Evolutionary conservation across 2,797 vertebrate species (phyloP), one percentile per base, ranked within the genome.

Genomic region (Neostethus bicornis): DNA sequence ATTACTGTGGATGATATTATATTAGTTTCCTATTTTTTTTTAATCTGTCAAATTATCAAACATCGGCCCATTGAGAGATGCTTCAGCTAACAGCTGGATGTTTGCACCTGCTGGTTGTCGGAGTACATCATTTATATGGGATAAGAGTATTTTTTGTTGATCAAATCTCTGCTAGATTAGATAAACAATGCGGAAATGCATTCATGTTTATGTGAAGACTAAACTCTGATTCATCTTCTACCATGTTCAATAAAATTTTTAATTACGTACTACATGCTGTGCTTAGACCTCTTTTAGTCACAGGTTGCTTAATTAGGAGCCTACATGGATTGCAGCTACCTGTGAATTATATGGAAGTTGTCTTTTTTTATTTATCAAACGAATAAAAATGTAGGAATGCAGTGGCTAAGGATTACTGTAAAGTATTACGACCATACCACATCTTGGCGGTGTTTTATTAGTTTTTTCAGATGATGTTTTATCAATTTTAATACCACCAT

Each of bases 11-110:
- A 57, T 66, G 29, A 66, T 68, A 60, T 51, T 67, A 75, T 63
- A 69, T 39, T 35, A 51, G 24, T 43, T 39, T 61, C n/a, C n/a
- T 64, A 71, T 63, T 66, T 47, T 70, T 81, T 66, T 51, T 80
- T 84, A 73, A 71, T 85, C 75, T 64, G 66, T 74, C 74, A 77
- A 70, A 76, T 79, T 53, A 74, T 55, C 25, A 13, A 63, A 46
- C 48, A 41, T 62, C 51, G 41, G 35, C 75, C 67, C 77, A 65
- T 23, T 9, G 52, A 70, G 70, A 69, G 60, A 53, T 12, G 23
- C 29, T 61, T 28, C 54, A 55, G 70, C 42, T 67, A 86, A 86
- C 75, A 84, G 80, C 79, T 89, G 77, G 68, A 79, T 81, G 85
- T 80, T 68, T 73, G 52, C 54, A 62, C 65, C 47, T 45, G 51